A percentile compares a stretch with the other conserved stretches of the same genome.
Evolutionary conservation across 1,140 invertebrate genomes (phyloP).

Genomic region (Battus philenor): DNA sequence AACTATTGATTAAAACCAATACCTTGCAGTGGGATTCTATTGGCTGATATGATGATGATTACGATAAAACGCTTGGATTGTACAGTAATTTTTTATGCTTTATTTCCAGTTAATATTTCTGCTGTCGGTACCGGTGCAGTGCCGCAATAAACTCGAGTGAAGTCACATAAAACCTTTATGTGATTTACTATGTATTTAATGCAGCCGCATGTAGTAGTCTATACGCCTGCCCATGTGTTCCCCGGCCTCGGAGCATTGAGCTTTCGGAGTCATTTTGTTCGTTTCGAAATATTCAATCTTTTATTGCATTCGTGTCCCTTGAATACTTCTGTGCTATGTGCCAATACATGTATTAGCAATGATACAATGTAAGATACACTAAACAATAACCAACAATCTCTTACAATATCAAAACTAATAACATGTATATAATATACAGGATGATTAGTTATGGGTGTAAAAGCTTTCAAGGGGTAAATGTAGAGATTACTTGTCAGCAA

Average conservation of each 20-base stretch:
- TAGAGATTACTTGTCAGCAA: too few species aligned
- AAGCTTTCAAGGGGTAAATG: too few species aligned
- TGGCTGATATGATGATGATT: too few species aligned
- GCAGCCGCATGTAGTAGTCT: conserved; percentile 22
- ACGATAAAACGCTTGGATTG: too few species aligned
- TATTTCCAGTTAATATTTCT: not conserved
- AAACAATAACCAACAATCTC: too few species aligned
- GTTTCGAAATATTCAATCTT: conserved; percentile 14
- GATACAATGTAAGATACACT: too few species aligned
- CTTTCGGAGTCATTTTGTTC: conserved; percentile 3
- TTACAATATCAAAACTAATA: too few species aligned
- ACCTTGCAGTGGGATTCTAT: too few species aligned
- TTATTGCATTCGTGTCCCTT: not conserved
- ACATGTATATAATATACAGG: too few species aligned
- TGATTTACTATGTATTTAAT: conserved; percentile 70
- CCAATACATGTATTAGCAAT: not conserved
- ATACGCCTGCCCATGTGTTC: not conserved
- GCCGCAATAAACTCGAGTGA: conserved; percentile 46
- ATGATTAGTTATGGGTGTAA: too few species aligned
- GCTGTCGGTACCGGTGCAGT: conserved; percentile 36
- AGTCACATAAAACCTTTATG: conserved; percentile 61
- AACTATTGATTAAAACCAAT: too few species aligned
- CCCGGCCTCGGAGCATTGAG: not conserved
- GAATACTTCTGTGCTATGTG: not conserved
- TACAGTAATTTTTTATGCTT: too few species aligned